Base-by-base conservation (phyloP, 1,140 invertebrate species). In the Drosophila simulans region DNA sequence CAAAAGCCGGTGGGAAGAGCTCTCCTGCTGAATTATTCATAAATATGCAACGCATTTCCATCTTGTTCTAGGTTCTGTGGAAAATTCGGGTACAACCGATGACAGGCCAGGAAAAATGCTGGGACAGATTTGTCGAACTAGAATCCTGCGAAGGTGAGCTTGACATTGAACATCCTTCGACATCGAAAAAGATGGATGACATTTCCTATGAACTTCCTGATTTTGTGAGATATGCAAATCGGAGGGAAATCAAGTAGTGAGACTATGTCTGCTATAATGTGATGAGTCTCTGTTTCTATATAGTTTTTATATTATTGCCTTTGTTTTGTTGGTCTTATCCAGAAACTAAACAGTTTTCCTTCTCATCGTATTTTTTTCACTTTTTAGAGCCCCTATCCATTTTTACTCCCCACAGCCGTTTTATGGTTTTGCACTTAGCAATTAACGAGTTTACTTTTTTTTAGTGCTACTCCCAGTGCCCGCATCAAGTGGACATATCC, bases 401-500 rank as follows among this genome's bases (percentile, higher is more conserved):
- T 53, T 48, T 51, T 68, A n/a, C 43, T 37, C n/a, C 42, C 34
- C 2, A 55, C 56, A 58, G 59, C 63, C 74, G 63, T 82, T 82
- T 82, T 82, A 82, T 78, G 79, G 79, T 65, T 82, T 82, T 82
- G 80, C 79, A 82, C 79, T 82, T 74, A 82, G 80, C 80, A 81
- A 82, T 82, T 82, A 82, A 82, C 80, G 74, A 82, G 80, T 82
- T 82, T 82, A 82, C 80, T 77, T 69, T 82, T 82, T 65, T 82
- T 77, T 77, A 68, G 56, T 69, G 63, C 51, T 49, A 27, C 40
- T 58, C 62, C 62, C 72, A 77, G 63, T 35, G 55, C 63, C 72
- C 74, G 55, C 63, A 76, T 77, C 55, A 76, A 76, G 73, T 76
- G 73, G 53, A 75, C 71, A 65, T 57, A 35, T 49, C 46, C 52